Evolutionary conservation across 92 coral and sea anemone species (phyloP).

Genomic region (Epizoanthus illoricatus): DNA sequence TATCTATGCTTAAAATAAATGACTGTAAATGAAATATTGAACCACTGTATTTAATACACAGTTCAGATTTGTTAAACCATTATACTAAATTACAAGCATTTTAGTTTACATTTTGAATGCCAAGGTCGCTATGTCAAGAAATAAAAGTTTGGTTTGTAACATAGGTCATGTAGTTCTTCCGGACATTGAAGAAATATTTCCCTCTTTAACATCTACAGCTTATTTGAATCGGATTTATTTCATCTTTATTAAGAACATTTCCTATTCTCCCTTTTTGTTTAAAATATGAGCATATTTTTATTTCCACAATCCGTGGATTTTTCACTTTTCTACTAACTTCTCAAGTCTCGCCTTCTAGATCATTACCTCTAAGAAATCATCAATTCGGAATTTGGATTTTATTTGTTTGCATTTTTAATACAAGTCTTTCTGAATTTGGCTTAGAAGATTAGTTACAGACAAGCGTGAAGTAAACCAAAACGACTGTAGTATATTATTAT

Average conservation of each 20-base stretch:
- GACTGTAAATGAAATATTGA: slow-evolving; percentile 13
- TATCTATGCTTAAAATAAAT: slow-evolving; percentile 1
- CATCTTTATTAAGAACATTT: no score
- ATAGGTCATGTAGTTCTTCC: no score
- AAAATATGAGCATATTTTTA: no score
- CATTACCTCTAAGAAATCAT: not conserved
- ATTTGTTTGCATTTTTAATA: slow-evolving; percentile 23
- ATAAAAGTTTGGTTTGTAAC: not conserved
- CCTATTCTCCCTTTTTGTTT: no score
- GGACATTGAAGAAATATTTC: no score
- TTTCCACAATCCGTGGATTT: no score
- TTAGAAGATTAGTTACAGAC: slow-evolving; percentile 26
- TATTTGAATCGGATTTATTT: no score
- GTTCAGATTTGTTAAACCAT: slow-evolving; percentile 8
- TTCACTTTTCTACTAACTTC: no score
- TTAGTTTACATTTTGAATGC: not conserved
- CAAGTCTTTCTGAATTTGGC: not conserved
- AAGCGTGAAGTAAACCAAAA: slow-evolving; percentile 15
- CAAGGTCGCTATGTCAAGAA: slow-evolving; percentile 11
- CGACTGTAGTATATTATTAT: slow-evolving; percentile 25
- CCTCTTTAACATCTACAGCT: no score
- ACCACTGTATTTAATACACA: not conserved
- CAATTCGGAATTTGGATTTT: not conserved
- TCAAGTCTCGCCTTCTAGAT: not conserved
- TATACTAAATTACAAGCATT: not conserved